These are phyloP conservation scores for Stenopsyche tienmushanensis DNA, from an alignment of 1,140 invertebrate genomes.

Conservation along the genomic window DNA sequence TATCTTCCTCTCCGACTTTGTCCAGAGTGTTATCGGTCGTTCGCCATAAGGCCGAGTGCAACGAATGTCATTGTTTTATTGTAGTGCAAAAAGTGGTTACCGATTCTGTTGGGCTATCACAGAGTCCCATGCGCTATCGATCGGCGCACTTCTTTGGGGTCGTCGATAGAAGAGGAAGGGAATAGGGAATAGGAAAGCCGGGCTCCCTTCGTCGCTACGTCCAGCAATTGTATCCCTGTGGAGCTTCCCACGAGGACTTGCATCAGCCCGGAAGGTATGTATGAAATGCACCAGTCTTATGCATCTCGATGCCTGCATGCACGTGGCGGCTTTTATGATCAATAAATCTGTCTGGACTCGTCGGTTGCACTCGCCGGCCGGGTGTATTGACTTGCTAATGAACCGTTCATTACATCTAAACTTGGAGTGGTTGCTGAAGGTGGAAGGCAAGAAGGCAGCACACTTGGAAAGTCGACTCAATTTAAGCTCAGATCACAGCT, in stretches of 20 bases:
- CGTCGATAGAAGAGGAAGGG: slow-evolving; percentile 12
- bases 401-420: too few species aligned
- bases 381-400: slow-evolving; percentile 2
- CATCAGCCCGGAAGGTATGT: neutral
- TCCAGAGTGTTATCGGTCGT: too few species aligned
- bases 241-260: slow-evolving; percentile 4
- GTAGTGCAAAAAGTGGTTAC: too few species aligned
- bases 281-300: neutral
- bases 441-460: too few species aligned
- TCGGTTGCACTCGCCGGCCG: slow-evolving; percentile 4
- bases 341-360: slow-evolving; percentile 35
- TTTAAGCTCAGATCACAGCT: too few species aligned
- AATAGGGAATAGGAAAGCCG: slow-evolving; percentile 6
- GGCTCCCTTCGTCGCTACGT: neutral
- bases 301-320: slow-evolving; percentile 25
- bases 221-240: too few species aligned
- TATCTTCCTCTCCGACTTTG: too few species aligned
- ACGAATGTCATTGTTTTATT: too few species aligned
- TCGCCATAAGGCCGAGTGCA: too few species aligned
- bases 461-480: too few species aligned
- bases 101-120: too few species aligned
- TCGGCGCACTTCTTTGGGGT: slow-evolving; percentile 28
- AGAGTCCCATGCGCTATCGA: slow-evolving; percentile 39
- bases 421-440: too few species aligned
- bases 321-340: slow-evolving; percentile 39